These are phyloP conservation scores for Orestias chungarensis DNA, from an alignment of 2,797 vertebrate species.

Conservation along the genomic window DNA sequence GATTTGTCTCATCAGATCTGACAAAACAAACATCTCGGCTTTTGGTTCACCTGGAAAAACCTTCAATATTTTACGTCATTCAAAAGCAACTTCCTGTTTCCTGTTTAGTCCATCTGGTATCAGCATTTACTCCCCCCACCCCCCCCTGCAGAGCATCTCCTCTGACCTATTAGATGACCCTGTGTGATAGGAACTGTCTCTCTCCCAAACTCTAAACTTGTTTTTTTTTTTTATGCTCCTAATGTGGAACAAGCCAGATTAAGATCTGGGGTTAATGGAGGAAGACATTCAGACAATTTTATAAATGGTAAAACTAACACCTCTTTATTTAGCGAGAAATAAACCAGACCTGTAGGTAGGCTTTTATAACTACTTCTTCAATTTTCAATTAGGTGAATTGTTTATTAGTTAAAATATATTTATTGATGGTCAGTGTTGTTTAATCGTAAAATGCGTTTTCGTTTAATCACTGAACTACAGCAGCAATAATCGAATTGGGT, in stretches of 20 bases:
- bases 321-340: too few species aligned
- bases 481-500: too few species aligned
- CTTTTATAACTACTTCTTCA: too few species aligned
- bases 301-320: too few species aligned
- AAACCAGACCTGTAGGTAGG: too few species aligned
- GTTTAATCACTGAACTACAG: too few species aligned
- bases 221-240: slow-evolving; percentile 65
- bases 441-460: too few species aligned
- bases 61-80: slow-evolving; percentile 71
- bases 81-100: slow-evolving; percentile 82
- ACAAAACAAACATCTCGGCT: slow-evolving; percentile 56
- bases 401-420: too few species aligned
- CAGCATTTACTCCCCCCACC: slow-evolving; percentile 66
- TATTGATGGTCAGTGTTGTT: too few species aligned
- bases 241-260: slow-evolving; percentile 51
- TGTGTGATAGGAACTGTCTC: slow-evolving; percentile 59
- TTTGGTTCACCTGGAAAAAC: slow-evolving; percentile 75
- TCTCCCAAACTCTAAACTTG: slow-evolving; percentile 46
- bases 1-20: slow-evolving; percentile 26
- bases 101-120: slow-evolving; percentile 79
- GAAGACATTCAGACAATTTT: slow-evolving; percentile 6
- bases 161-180: slow-evolving; percentile 71
- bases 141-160: slow-evolving; percentile 61
- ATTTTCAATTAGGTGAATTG: too few species aligned
- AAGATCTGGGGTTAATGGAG: slow-evolving; percentile 22